Evolutionary conservation across 2,797 vertebrate species (phyloP).

Genomic region (Malacoctenus gilli): DNA sequence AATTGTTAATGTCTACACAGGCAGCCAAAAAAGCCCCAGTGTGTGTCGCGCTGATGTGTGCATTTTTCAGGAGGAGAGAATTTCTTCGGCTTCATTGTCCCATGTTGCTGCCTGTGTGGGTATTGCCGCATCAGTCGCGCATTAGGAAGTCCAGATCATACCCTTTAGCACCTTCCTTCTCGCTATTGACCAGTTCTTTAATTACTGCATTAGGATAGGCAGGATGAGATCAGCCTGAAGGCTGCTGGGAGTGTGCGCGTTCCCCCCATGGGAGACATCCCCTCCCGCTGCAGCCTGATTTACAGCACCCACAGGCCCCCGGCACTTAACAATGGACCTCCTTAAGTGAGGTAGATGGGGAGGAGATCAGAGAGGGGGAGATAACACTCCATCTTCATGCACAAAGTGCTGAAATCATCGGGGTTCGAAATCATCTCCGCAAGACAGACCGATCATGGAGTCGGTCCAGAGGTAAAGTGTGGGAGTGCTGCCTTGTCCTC

Average conservation of each 20-base stretch:
- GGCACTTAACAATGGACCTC: conserved; percentile 83
- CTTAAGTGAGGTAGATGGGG: conserved; percentile 79
- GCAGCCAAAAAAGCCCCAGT: conserved; percentile 17
- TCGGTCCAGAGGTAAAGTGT: conserved; percentile 63
- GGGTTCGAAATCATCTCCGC: conserved; percentile 69
- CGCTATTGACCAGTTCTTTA: conserved; percentile 77
- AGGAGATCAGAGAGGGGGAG: conserved; percentile 74
- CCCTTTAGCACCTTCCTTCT: conserved; percentile 67
- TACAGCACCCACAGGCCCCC: conserved; percentile 80
- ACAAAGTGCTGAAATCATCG: conserved; percentile 77
- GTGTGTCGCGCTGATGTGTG: conserved; percentile 11
- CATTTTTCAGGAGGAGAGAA: conserved; percentile 32
- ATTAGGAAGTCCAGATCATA: conserved; percentile 51
- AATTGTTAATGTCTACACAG: too few species aligned
- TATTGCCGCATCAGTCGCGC: conserved; percentile 43
- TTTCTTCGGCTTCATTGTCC: conserved; percentile 25
- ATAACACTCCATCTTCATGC: conserved; percentile 79
- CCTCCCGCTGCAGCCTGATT: conserved; percentile 80
- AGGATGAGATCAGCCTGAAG: conserved; percentile 79
- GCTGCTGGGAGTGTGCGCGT: conserved; percentile 74
- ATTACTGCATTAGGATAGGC: conserved; percentile 76
- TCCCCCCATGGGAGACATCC: conserved; percentile 78
- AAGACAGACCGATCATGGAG: conserved; percentile 67
- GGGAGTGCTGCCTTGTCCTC: conserved; percentile 61
- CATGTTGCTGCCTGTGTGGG: conserved; percentile 39